These are phyloP conservation scores for Polydrusus cervinus DNA, from an alignment of 2,888 invertebrate species.

Conservation along the genomic window DNA sequence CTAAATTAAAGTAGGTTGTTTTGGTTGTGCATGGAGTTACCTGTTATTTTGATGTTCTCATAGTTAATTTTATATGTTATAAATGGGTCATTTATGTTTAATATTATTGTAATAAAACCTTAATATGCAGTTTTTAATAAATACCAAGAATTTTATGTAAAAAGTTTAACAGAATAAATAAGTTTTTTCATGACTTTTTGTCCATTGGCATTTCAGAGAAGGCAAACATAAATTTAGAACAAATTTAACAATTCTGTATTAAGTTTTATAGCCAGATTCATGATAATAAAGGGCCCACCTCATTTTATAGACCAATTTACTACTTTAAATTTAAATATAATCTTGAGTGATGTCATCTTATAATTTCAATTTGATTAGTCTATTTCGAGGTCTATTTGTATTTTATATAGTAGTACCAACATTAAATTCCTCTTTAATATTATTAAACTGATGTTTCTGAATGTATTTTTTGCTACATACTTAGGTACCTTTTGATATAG, in stretches of 20 bases:
- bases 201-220: not conserved
- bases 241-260: not conserved
- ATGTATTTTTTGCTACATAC: not conserved
- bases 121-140: not conserved
- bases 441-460: constrained; percentile 16
- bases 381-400: constrained; percentile 19
- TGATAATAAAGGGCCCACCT: constrained; percentile 26
- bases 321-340: constrained; percentile 36
- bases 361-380: constrained; percentile 44
- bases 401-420: too few species aligned
- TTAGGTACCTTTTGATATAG: not conserved
- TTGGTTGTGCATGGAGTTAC: constrained; percentile 8
- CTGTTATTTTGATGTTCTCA: constrained; percentile 19
- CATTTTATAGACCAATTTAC: constrained; percentile 22
- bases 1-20: constrained; percentile 18
- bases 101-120: not conserved
- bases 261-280: constrained; percentile 4
- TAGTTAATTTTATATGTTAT: not conserved
- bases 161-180: not conserved
- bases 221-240: not conserved
- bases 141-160: not conserved
- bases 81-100: not conserved
- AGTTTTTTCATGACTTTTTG: constrained; percentile 3
- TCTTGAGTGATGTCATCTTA: constrained; percentile 48
- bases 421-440: constrained; percentile 5